Conservation (phyloP, 2,888 invertebrate species). For the Lysandra coridon region DNA sequence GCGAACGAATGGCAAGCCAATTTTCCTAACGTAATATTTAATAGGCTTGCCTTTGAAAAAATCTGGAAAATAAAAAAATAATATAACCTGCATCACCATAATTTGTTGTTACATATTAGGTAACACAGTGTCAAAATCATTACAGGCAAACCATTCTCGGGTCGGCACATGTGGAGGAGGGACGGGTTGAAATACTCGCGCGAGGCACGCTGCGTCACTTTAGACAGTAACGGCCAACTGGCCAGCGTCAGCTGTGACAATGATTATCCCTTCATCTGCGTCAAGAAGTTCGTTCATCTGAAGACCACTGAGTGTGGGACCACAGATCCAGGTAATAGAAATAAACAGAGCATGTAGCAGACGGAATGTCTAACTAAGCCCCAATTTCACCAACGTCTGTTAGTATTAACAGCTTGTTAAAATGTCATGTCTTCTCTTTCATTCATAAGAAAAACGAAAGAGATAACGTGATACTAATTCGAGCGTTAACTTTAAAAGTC, state of each 20-base stretch:
- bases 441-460: too few species aligned
- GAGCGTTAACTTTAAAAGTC: too few species aligned
- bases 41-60: background rate
- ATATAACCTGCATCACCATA: background rate
- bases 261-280: conserved; percentile 15
- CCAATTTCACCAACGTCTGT: too few species aligned
- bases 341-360: background rate
- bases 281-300: background rate
- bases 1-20: background rate
- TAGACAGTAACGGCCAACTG: background rate
- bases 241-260: background rate
- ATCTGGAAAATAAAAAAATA: background rate
- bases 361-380: too few species aligned
- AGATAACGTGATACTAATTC: too few species aligned
- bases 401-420: too few species aligned
- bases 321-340: conserved; percentile 17
- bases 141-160: background rate
- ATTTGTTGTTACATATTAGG: background rate
- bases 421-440: too few species aligned
- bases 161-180: background rate
- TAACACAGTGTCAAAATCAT: background rate
- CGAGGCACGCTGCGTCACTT: background rate
- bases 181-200: background rate
- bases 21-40: too few species aligned
- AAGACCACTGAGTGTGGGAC: conserved; percentile 11